Evolutionary conservation across 2,888 invertebrate genomes (phyloP).

Genomic region (Caenorhabditis sp.): DNA sequence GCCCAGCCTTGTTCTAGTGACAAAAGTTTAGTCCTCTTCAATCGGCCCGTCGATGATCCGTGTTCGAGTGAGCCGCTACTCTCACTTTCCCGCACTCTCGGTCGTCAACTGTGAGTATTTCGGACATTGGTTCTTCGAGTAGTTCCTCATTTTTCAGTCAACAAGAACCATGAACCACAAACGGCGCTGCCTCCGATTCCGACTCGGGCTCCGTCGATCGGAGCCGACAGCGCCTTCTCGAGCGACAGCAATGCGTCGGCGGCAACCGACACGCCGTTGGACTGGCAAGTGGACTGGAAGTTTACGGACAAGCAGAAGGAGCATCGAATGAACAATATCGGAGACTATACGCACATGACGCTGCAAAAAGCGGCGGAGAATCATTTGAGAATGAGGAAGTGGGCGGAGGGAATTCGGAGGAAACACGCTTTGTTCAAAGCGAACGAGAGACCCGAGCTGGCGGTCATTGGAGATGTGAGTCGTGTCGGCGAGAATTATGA

Average conservation of each 20-base stretch:
- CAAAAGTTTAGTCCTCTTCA: no score
- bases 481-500: no score
- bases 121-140: neutral
- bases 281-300: conserved; percentile 44
- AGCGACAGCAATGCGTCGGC: conserved; percentile 29
- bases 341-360: conserved; percentile 7
- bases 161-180: conserved; percentile 25
- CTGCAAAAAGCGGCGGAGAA: neutral
- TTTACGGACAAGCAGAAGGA: conserved; percentile 23
- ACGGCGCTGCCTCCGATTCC: conserved; percentile 8
- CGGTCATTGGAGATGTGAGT: no score
- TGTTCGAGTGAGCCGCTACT: conserved; percentile 28
- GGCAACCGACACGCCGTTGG: conserved; percentile 37
- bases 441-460: conserved; percentile 19
- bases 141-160: conserved; percentile 3
- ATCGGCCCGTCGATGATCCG: no score
- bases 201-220: conserved; percentile 27
- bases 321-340: conserved; percentile 17
- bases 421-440: conserved; percentile 6
- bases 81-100: conserved; percentile 21
- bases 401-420: conserved; percentile 25
- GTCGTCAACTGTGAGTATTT: conserved; percentile 32
- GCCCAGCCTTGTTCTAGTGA: no score
- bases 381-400: conserved; percentile 2
- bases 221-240: conserved; percentile 38